A percentile compares a stretch with the other conserved stretches of the same genome.
Conservation (phyloP, 2,113 vertebrate genomes). For the Campylomormyrus tamandua region DNA sequence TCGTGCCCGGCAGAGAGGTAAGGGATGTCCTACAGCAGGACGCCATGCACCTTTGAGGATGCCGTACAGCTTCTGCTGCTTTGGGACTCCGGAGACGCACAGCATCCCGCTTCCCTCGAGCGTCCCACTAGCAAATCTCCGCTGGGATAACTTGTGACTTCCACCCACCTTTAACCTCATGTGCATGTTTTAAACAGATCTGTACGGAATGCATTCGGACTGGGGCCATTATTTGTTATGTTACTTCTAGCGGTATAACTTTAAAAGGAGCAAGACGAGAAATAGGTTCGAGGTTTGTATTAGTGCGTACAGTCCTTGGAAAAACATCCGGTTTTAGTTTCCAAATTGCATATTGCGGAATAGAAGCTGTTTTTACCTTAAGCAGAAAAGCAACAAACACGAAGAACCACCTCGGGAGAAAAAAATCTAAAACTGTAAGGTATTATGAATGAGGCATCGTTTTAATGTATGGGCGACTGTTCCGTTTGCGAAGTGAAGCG, state of each 20-base stretch:
- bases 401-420: neutral
- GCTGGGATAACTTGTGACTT: neutral
- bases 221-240: neutral
- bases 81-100: neutral
- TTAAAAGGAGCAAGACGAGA: neutral
- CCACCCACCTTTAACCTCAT: neutral
- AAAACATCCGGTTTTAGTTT: neutral
- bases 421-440: neutral
- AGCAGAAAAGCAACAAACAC: neutral
- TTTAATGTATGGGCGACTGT: neutral
- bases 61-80: neutral
- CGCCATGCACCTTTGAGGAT: neutral
- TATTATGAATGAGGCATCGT: neutral
- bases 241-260: neutral
- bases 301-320: neutral
- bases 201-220: neutral
- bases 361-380: neutral
- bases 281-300: neutral
- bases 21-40: neutral
- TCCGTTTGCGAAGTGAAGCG: neutral
- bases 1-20: neutral
- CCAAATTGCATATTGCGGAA: neutral
- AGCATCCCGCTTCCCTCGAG: neutral
- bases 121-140: neutral
- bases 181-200: neutral